A percentile compares a stretch with the other conserved stretches of the same genome.
phyloP scores from a whole-genome alignment of 2,888 invertebrate genomes.

The Mantis religiosa region DNA sequence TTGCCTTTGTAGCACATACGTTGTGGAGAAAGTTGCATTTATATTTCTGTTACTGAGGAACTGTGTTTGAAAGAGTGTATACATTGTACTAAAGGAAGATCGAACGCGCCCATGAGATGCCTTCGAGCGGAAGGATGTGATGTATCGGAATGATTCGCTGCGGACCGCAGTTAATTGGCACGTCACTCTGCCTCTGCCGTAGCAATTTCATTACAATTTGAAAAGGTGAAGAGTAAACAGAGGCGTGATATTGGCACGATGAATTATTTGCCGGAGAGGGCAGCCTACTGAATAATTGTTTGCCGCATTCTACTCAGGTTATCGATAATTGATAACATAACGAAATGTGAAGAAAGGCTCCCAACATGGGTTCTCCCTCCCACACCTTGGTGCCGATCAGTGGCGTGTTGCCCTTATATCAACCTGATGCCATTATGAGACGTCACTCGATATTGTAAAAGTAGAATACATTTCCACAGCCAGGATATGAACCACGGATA shows the following conservation, averaged over 20 bases:
- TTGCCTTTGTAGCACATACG: too few species aligned
- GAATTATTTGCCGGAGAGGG: background rate
- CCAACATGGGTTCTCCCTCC: background rate
- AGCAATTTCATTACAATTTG: constrained; percentile 3
- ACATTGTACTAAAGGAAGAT: background rate
- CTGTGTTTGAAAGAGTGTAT: too few species aligned
- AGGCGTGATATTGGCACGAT: background rate
- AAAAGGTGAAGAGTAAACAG: background rate
- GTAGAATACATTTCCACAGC: too few species aligned
- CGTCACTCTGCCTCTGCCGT: background rate
- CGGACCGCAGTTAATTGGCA: background rate
- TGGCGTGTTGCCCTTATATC: background rate
- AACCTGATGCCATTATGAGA: too few species aligned
- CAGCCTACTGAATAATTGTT: background rate
- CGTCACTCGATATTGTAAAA: too few species aligned
- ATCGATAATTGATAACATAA: constrained; percentile 1
- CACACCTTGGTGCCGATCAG: background rate
- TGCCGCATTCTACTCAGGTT: background rate
- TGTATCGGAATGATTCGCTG: background rate
- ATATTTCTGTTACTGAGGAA: too few species aligned
- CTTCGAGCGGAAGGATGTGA: background rate
- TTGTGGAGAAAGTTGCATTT: too few species aligned
- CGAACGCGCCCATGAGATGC: background rate
- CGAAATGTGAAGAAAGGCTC: background rate
- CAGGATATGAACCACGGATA: too few species aligned